phyloP scores from a whole-genome alignment of 2,113 vertebrate species.

The Piprites chloris region DNA sequence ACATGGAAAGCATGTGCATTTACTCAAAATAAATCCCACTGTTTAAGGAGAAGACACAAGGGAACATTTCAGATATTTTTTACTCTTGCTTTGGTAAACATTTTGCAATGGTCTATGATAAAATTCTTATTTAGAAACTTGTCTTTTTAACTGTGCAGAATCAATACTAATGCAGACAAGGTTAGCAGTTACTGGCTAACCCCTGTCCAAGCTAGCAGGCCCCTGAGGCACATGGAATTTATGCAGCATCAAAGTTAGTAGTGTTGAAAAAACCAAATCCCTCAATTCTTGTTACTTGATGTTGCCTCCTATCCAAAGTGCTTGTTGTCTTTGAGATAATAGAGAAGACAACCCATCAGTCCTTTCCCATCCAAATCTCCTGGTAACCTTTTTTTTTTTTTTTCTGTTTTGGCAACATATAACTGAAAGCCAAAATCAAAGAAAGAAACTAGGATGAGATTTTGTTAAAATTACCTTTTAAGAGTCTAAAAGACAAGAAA shows the following conservation, averaged over 20 bases:
- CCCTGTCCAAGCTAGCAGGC: not conserved
- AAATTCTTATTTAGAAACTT: slow-evolving; percentile 30
- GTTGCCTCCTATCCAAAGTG: not conserved
- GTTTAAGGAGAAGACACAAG: not conserved
- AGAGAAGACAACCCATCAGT: not conserved
- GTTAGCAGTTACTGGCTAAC: slow-evolving; percentile 44
- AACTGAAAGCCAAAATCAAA: not conserved
- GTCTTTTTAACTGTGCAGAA: not conserved
- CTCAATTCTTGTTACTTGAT: not conserved
- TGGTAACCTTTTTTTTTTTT: not conserved
- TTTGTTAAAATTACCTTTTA: not conserved
- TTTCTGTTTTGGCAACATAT: not conserved
- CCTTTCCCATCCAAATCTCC: not conserved
- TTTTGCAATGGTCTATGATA: not conserved
- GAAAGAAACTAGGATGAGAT: not conserved
- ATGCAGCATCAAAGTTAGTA: slow-evolving; percentile 16
- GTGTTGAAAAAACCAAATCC: not conserved
- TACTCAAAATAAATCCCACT: not conserved
- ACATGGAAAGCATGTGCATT: not conserved
- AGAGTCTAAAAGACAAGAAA: not conserved
- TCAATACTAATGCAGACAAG: slow-evolving; percentile 43
- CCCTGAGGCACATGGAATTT: not conserved
- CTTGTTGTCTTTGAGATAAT: not conserved
- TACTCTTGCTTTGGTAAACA: not conserved
- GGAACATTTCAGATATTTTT: not conserved